Base-by-base conservation (phyloP, 2,888 invertebrate species). In the Drosophila sordidula region DNA sequence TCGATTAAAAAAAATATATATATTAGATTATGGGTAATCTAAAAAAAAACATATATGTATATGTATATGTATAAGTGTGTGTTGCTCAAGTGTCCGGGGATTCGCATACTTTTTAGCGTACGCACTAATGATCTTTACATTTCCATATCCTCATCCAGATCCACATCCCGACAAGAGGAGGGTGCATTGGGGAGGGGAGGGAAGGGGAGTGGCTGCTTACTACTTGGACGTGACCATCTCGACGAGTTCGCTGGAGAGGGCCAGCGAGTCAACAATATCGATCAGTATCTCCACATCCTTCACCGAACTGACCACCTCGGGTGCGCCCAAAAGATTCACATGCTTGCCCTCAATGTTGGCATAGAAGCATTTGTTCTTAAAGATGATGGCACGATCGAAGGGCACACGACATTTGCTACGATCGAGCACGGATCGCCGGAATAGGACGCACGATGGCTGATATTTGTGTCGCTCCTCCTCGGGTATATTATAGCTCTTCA, bases 321-420 rank as follows among this genome's bases (percentile, higher is more conserved):
- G 93, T 26, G 93, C 92, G 3, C 92, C 93, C 36, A 92, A 39
- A 14, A 93, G 83, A 57, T 90, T 90, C 2, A 93, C 91, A 70
- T 92, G 91, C 67, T 92, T 92, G 18, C 92, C 92, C 61, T 92
- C 92, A 46, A 92, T 92, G 56, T 92, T 92, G 0, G 91, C 90
- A 52, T 90, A 92, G 80, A 90, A 92, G 47, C 90, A 90, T 52
- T 90, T 90, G 75, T 92, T 92, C 70, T 92, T 92, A 41, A 92
- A 92, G 34, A 92, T 92, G n/a, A 92, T 90, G 8, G 92, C 92
- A 11, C 92, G 91, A 81, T 92, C 92, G 66, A 91, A 92, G 25
- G 91, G 91, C 69, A 92, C 89, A 8, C 90, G 85, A 11, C 88
- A 88, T 46, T 84, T 78, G 45, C 61, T 75, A 6, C 80, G 83